Percentiles rank a stretch among this genome's conserved stretches.
Evolutionary conservation across 2,113 vertebrate species (phyloP).

Genomic region (Oreochromis spilurus): DNA sequence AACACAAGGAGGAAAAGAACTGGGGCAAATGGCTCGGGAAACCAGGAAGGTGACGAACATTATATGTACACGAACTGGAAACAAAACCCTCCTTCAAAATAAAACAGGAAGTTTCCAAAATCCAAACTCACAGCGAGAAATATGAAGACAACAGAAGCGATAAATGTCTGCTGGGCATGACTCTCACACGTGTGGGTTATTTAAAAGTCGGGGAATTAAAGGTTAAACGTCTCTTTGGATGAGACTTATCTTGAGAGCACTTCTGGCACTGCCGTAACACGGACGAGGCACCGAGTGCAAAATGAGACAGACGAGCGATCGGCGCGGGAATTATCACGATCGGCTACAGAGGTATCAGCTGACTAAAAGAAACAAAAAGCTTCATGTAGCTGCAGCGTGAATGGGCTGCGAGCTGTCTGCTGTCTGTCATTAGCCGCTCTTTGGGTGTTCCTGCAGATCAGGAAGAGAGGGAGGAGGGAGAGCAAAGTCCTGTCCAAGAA

Average conservation of each 20-base stretch:
- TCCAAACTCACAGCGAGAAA: not conserved
- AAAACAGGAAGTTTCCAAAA: not conserved
- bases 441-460: conserved; percentile 60
- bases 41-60: not conserved
- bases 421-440: conserved; percentile 48
- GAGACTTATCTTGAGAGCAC: not conserved
- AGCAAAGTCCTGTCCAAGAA: conserved; percentile 72
- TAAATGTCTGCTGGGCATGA: not conserved
- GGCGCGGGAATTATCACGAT: conserved; percentile 4
- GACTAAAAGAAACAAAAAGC: conserved; percentile 32
- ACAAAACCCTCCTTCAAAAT: not conserved
- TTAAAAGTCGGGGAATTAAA: not conserved
- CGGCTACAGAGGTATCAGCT: conserved; percentile 27
- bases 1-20: not conserved
- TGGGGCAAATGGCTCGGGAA: rapidly evolving
- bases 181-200: not conserved
- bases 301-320: conserved; percentile 13
- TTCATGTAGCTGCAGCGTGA: conserved; percentile 31
- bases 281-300: conserved; percentile 1
- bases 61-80: rapidly evolving
- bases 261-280: not conserved
- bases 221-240: not conserved
- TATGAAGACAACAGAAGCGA: not conserved
- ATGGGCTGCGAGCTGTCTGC: conserved; percentile 44
- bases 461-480: not conserved